These are phyloP conservation scores for Eulacestoma nigropectus DNA, from an alignment of 2,113 vertebrate genomes.

Conservation along the genomic window DNA sequence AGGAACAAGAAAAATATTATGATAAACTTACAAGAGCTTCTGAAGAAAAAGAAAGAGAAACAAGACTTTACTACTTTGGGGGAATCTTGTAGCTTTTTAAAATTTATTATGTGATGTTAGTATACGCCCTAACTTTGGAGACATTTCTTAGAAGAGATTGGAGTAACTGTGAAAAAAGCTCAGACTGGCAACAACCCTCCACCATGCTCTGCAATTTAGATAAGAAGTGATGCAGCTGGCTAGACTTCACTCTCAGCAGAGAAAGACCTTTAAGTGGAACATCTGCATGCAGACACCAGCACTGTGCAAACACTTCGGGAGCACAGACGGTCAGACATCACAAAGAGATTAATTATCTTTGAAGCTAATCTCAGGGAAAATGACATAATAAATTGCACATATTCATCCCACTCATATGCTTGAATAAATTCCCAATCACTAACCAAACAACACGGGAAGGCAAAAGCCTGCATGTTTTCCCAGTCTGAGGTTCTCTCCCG, in stretches of 20 bases:
- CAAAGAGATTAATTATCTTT: neutral
- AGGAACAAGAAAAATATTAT: neutral
- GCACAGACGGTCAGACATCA: neutral
- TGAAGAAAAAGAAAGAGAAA: neutral
- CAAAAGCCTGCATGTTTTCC: neutral
- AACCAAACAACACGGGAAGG: neutral
- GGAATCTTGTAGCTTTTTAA: neutral
- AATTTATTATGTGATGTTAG: neutral
- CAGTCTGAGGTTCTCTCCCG: neutral
- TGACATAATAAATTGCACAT: neutral
- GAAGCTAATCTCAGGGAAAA: neutral
- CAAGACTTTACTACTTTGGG: neutral
- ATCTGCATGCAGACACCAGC: constrained; percentile 1
- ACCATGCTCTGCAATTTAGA: neutral
- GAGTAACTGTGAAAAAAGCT: neutral
- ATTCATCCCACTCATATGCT: neutral
- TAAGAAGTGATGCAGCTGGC: neutral
- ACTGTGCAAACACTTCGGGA: neutral
- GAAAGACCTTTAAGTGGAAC: neutral
- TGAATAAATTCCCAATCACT: neutral
- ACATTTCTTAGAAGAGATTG: neutral
- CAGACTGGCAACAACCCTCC: neutral
- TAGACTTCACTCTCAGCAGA: neutral
- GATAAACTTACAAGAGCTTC: neutral
- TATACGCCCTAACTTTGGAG: neutral